A percentile compares a stretch with the other conserved stretches of the same genome.
Conservation (phyloP, 1,140 invertebrate species). For the Pissodes strobi region DNA sequence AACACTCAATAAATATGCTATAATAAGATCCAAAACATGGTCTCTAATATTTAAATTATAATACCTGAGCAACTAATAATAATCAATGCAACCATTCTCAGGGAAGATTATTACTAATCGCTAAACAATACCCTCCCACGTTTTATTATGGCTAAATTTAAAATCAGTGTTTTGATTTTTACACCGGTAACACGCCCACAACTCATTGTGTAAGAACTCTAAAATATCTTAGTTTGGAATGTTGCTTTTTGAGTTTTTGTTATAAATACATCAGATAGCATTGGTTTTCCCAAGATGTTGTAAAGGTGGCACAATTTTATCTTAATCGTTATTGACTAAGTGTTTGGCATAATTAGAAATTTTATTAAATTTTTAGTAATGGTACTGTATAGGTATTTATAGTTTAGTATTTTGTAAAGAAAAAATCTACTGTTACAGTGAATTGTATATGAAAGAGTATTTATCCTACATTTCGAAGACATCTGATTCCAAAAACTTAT, state of each 20-base stretch:
- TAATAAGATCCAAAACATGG: too few species aligned
- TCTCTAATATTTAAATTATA: too few species aligned
- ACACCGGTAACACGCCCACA: slow-evolving; percentile 2
- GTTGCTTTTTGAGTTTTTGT: not conserved
- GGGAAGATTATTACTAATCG: not conserved
- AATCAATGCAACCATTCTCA: not conserved
- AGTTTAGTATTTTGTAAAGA: too few species aligned
- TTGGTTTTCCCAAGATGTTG: slow-evolving; percentile 3
- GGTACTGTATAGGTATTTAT: too few species aligned
- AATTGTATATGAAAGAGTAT: too few species aligned
- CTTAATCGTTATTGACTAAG: slow-evolving; percentile 3
- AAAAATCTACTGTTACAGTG: too few species aligned
- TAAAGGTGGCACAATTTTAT: not conserved
- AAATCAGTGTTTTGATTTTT: slow-evolving; percentile 15
- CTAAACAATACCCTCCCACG: slow-evolving; percentile 11
- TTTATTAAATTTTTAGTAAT: too few species aligned
- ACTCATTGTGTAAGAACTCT: not conserved
- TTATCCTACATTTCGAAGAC: too few species aligned
- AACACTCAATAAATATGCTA: too few species aligned
- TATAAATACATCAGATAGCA: not conserved
- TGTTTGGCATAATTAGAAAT: too few species aligned
- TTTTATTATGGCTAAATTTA: slow-evolving; percentile 6
- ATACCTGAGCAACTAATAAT: too few species aligned
- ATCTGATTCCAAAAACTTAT: too few species aligned
- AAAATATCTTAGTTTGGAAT: slow-evolving; percentile 6